phyloP scores from a whole-genome alignment of 2,797 vertebrate species.

The Malacoraja senta region DNA sequence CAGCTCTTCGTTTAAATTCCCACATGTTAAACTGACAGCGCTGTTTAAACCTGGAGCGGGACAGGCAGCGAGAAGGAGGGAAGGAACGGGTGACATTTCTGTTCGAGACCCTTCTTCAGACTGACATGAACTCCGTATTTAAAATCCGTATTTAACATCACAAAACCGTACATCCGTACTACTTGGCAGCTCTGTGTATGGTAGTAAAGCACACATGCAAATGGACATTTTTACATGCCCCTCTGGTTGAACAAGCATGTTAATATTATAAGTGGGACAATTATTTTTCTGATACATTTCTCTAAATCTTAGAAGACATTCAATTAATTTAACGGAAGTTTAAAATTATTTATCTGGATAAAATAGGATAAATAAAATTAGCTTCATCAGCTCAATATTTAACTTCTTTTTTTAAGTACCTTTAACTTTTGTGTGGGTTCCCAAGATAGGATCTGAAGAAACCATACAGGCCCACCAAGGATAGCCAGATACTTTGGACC shows the following conservation, averaged over 20 bases:
- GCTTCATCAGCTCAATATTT: background rate
- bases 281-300: background rate
- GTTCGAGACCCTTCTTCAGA: too few species aligned
- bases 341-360: background rate
- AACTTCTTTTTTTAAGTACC: conserved; percentile 55
- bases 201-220: background rate
- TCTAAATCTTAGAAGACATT: background rate
- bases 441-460: conserved; percentile 79
- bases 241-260: background rate
- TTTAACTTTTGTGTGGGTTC: conserved; percentile 76
- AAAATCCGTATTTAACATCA: too few species aligned
- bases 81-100: too few species aligned
- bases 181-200: background rate
- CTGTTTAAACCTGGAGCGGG: too few species aligned
- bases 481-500: conserved; percentile 92
- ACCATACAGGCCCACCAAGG: conserved; percentile 99
- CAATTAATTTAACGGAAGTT: background rate
- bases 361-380: background rate
- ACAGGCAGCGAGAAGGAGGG: too few species aligned
- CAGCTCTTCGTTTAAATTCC: too few species aligned
- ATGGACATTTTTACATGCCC: background rate
- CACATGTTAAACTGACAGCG: too few species aligned
- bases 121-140: too few species aligned
- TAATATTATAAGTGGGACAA: background rate
- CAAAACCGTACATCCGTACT: too few species aligned